Base-by-base conservation (phyloP, 2,888 invertebrate species). In the Erannis defoliaria region DNA sequence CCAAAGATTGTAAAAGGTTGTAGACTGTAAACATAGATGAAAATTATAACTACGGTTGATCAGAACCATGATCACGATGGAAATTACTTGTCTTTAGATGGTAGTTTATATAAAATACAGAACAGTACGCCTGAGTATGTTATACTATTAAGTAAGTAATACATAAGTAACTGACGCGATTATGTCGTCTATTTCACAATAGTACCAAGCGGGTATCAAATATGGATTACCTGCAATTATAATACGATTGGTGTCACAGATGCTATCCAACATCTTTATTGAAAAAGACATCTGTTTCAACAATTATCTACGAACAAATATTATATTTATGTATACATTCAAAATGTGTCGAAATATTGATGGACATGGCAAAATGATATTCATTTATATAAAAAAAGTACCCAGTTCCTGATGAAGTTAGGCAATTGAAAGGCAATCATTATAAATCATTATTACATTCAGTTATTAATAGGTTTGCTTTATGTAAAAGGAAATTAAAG, bases 361-460 rank as follows among this genome's bases (percentile, higher is more conserved):
- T 31, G 33, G 21, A 40, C n/a, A 21, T 31, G 16, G 19, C 26
- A 37, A 50, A 26, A 26, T 4, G 38, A 38, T 38, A 6, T 42
- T 42, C 26, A 19, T 8, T 37, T 49, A 37, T 49, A 10, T 31
- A 6, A 26, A 26, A 1, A 16, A 45, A 29, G 45, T 45, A 46
- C 33, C 43, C 8, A 43, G 14, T n/a, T 33, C 29, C 19, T 46
- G 5, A 64, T 33, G 26, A 59, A 55, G 60, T 68, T 64, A 61
- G 50, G 59, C 58, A 67, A 66, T 60, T 54, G 60, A 63, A 33
- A 69, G 35, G 46, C 62, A 64, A 63, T 61, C 55, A 50, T 62
- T 61, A 69, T 71, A 69, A 71, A 71, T 72, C 68, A 71, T 62
- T 63, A 62, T 67, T 62, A 48, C 69, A 64, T 64, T 59, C 19